Base-by-base conservation (phyloP, 2,888 invertebrate genomes). In the Lasioglossum zephyrum region DNA sequence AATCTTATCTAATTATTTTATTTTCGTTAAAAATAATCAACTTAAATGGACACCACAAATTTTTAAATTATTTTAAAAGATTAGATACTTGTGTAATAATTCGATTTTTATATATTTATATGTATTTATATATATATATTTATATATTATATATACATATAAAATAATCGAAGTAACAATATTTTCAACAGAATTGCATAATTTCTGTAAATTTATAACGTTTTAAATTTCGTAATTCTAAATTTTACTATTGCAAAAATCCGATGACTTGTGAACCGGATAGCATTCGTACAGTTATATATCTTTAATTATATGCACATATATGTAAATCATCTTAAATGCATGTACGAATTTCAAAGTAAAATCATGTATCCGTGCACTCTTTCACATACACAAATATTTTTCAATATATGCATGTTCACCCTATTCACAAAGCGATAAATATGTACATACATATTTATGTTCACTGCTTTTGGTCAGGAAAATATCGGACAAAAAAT, bases 371-470 rank as follows among this genome's bases (percentile, higher is more conserved):
- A 80, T 73, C 78, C 72, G 69, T 85, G 81, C 78, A 86, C 76
- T 63, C 18, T 73, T 75, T 81, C 77, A 74, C 75, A 83, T 84
- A 84, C 73, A 79, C 60, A 76, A 83, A 76, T 73, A 77, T 82
- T 57, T 66, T 70, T n/a, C 77, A 69, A 74, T 79, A 60, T 79
- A 88, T 87, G 82, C 49, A 79, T 81, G 73, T 79, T 73, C 57
- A 78, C n/a, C 57, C 76, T 70, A 87, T 69, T 60, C 77, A 79
- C 83, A 36, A 75, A 83, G 81, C 79, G 49, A 66, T 70, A 84
- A 80, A 86, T 90, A 90, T 86, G 81, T 90, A 86, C 82, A 88
- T 79, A 73, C 79, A 74, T 87, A 77, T 57, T 57, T 81, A 78
- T 9, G 39, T 1, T 69, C 39, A 39, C 22, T 69, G 39, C 31